Evolutionary conservation across 2,888 invertebrate species (phyloP).

Genomic region (Yponomeuta evonymella): DNA sequence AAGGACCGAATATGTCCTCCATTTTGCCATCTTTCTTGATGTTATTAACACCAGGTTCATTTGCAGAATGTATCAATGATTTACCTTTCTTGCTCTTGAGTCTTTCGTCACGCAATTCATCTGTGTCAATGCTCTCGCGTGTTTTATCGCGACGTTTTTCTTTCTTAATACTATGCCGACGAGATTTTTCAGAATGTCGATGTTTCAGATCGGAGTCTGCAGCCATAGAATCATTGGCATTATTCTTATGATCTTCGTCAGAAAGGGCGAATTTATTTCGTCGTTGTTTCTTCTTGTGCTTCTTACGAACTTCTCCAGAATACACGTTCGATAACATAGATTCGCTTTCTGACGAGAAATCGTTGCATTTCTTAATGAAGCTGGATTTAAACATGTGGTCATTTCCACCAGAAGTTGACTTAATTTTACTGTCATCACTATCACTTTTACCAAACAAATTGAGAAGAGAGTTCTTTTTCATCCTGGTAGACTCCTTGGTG

Average conservation of each 20-base stretch:
- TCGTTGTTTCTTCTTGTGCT: slow-evolving; percentile 91
- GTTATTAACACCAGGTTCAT: slow-evolving; percentile 43
- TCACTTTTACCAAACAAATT: slow-evolving; percentile 67
- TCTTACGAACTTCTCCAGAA: slow-evolving; percentile 78
- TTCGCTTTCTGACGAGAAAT: slow-evolving; percentile 70
- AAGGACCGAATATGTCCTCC: slow-evolving; percentile 91
- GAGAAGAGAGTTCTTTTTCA: slow-evolving; percentile 56
- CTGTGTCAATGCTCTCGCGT: slow-evolving; percentile 67
- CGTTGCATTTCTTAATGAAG: slow-evolving; percentile 49
- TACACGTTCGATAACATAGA: slow-evolving; percentile 55
- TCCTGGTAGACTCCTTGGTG: slow-evolving; percentile 38
- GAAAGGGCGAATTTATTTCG: slow-evolving; percentile 82
- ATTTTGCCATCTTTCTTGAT: slow-evolving; percentile 85
- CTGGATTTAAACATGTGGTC: slow-evolving; percentile 51
- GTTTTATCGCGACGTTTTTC: slow-evolving; percentile 78
- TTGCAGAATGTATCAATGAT: slow-evolving; percentile 44
- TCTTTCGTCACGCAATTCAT: slow-evolving; percentile 70
- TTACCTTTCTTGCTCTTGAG: slow-evolving; percentile 78
- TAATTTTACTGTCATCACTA: slow-evolving; percentile 63
- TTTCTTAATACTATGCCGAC: slow-evolving; percentile 73
- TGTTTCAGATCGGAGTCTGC: slow-evolving; percentile 46
- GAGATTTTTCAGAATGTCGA: slow-evolving; percentile 66
- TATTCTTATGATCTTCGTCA: slow-evolving; percentile 71
- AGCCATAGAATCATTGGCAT: slow-evolving; percentile 36
- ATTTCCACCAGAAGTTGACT: slow-evolving; percentile 45